Base-by-base conservation (phyloP, 2,113 vertebrate genomes). In the Sapajus apella region DNA sequence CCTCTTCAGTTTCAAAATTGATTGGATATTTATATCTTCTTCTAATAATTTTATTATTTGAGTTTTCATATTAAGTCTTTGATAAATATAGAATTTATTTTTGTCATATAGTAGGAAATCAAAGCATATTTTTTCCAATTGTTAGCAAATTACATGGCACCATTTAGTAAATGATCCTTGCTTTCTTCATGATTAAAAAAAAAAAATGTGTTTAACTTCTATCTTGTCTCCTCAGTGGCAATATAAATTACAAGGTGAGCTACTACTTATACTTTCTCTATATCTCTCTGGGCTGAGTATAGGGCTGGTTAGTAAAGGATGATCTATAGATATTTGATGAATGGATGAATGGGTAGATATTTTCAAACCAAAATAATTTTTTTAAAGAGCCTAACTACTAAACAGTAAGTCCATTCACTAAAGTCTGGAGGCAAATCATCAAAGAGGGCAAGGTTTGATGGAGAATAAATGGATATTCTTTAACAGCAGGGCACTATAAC, bases 401-500 rank as follows among this genome's bases (percentile, higher is more conserved):
- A 93, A 87, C 47, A 83, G 47, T 70, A 96, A 88, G 47, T 75
- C 14, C 9, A 93, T 80, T 97, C 94, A 85, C 73, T 95, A 91
- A 94, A 90, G 37, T 91, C 35, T 79, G 55, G 37, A 90, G 40
- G 47, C 9, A 95, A 95, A 86, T 82, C 66, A 85, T 90, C 45
- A 90, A 21, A 84, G 37, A 87, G 21, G 2, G 23, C 16, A 12
- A 85, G 7, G 52, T 37, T 95, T 94, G 94, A 92, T 52, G n/a
- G 76, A 94, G 55, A 95, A 81, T 82, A 89, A 91, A 79, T 72
- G 17, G 93, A 55, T 85, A 82, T 11, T 40, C 20, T 93, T 58
- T 84, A 96, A 89, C 37, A 83, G 21, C 18, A 88, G 30, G 40
- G 25, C 43, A 87, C 35, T 83, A 68, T 93, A 95, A 72, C 66